Base-by-base conservation (phyloP, 2,113 vertebrate genomes). In the Crocuta crocuta region DNA sequence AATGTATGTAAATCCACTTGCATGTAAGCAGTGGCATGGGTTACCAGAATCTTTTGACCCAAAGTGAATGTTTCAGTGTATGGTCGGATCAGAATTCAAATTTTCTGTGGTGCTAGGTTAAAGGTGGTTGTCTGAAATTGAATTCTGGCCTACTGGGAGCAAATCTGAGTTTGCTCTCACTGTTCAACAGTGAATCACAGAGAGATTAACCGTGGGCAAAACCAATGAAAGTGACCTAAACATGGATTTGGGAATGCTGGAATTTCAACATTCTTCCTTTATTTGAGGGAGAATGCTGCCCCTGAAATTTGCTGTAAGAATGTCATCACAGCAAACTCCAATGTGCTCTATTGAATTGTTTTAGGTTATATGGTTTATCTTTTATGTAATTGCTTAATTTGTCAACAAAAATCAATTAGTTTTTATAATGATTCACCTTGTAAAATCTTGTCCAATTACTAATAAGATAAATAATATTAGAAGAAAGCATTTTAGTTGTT, bases 331-430 rank as follows among this genome's bases (percentile, higher is more conserved):
- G 7, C 68, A 91, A 76, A 89, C 93, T 88, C 83, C 28, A 58
- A 3, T 80, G 48, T 81, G 7, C 4, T 86, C 31, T 82, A 7
- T 70, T 86, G 10, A 87, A 10, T 66, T 81, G 43, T 58, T 4
- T 92, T 87, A 88, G 48, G 17, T 21, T 91, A 19, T 66, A 2
- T 61, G 65, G 15, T 91, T 74, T 76, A 43, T 82, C 4, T 92
- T 96, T 94, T 90, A 89, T 9, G 4, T 89, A 89, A 39, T 89
- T 94, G 39, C 43, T 85, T 80, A 73, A 90, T 79, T 85, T 85
- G 23, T 81, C 58, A 73, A 53, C 63, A 45, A 96, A 91, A 89
- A 65, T 70, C 50, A 71, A 50, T 48, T 58, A 39, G 4, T 79
- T 58, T 63, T 88, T 78, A 61, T 92, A 68, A 63, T 79, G 35